A percentile compares a stretch with the other conserved stretches of the same genome.
Evolutionary conservation across 2,888 invertebrate genomes (phyloP).

Genomic region (Acleris emargana): DNA sequence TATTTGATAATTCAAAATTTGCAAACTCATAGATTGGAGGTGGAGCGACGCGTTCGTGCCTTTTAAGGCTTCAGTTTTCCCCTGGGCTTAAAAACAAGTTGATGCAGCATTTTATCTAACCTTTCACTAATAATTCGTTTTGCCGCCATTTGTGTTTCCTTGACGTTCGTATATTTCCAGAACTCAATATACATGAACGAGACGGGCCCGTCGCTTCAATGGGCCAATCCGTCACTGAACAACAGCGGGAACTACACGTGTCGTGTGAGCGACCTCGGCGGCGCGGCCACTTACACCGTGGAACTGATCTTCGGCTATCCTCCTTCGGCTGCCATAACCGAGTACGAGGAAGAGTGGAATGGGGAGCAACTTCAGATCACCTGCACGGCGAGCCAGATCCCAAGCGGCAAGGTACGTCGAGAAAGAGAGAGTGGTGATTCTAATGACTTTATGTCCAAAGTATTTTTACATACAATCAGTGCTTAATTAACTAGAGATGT

Average conservation of each 20-base stretch:
- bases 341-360: not conserved
- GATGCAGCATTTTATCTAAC: no score
- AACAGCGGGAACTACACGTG: conserved; percentile 28
- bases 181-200: not conserved
- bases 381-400: not conserved
- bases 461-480: no score
- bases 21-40: no score
- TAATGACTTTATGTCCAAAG: no score
- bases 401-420: conserved; percentile 6
- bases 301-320: conserved; percentile 16
- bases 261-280: conserved; percentile 18
- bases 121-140: no score
- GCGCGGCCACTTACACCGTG: conserved; percentile 7
- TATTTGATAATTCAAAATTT: no score
- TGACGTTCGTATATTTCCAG: conserved; percentile 1
- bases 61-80: no score
- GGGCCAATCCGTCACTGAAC: not conserved
- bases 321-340: not conserved
- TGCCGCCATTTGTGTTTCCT: fast-evolving
- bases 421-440: no score
- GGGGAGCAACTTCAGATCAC: not conserved
- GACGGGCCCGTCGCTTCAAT: conserved; percentile 14
- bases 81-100: no score
- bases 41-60: no score
- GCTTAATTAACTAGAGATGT: no score